Evolutionary conservation across 1,140 invertebrate genomes (phyloP).

Genomic region (Himalopsyche phryganea): DNA sequence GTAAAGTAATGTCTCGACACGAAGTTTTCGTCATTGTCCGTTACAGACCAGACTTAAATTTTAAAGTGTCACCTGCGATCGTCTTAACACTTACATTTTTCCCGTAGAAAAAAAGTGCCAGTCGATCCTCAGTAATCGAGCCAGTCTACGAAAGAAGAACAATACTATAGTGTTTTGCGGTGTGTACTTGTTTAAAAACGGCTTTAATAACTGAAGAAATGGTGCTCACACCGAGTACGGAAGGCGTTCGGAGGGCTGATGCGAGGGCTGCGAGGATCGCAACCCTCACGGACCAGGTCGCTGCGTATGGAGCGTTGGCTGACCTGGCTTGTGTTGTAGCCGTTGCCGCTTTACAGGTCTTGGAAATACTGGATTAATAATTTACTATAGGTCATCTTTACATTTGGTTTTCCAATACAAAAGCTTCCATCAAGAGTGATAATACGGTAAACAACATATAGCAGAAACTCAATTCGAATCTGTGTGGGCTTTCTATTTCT

Average conservation of each 20-base stretch:
- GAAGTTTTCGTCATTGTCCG: not conserved
- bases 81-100: conserved; percentile 3
- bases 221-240: conserved; percentile 13
- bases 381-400: no score
- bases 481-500: no score
- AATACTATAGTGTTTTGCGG: no score
- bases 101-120: not conserved
- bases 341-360: conserved; percentile 29
- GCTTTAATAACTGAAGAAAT: conserved; percentile 14
- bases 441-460: no score
- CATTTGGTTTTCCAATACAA: no score
- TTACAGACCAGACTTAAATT: conserved; percentile 13
- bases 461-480: no score
- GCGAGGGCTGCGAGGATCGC: not conserved
- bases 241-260: conserved; percentile 12
- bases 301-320: conserved; percentile 22
- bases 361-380: not conserved
- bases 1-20: not conserved
- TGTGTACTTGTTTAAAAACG: not conserved
- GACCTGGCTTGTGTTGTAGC: conserved; percentile 23
- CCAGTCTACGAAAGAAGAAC: no score
- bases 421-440: no score
- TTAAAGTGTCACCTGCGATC: not conserved
- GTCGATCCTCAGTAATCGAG: no score
- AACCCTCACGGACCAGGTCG: conserved; percentile 18